Percentiles rank a stretch among this genome's conserved stretches.
Conservation (phyloP, 2,797 vertebrate genomes). For the Poecilia wingei region DNA sequence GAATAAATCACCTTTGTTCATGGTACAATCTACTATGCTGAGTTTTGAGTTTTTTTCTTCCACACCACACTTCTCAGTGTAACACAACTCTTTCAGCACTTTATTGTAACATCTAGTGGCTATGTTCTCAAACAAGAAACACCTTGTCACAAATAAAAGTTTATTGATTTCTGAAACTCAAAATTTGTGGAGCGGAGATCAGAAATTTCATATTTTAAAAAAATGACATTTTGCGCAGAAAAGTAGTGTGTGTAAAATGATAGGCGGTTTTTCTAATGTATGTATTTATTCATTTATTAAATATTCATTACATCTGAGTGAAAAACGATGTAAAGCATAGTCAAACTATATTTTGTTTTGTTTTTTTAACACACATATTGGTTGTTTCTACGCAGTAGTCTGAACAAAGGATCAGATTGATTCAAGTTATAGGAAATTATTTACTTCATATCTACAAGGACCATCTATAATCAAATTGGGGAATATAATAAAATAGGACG, state of each 20-base stretch:
- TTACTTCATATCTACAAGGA: not conserved
- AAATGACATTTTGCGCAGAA: not conserved
- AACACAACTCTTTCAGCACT: not conserved
- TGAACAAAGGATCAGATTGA: not conserved
- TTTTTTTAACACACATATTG: not conserved
- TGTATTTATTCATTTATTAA: not conserved
- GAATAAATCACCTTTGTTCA: no score
- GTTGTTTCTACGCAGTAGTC: not conserved
- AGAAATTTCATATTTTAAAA: not conserved
- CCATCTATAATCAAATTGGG: not conserved
- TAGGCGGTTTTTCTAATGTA: not conserved
- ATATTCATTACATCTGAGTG: not conserved
- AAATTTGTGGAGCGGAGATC: not conserved
- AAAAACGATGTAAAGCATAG: not conserved
- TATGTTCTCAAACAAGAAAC: not conserved
- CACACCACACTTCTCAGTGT: no score
- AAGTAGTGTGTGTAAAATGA: not conserved
- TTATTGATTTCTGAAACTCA: not conserved
- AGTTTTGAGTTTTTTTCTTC: no score
- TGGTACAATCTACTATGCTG: no score
- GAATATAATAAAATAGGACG: not conserved
- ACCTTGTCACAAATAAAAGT: not conserved
- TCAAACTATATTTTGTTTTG: not conserved
- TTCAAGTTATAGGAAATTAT: not conserved
- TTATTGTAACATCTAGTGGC: not conserved